Conservation (phyloP, 92 coral and sea anemone genomes). For the Paragorgia papillata region DNA sequence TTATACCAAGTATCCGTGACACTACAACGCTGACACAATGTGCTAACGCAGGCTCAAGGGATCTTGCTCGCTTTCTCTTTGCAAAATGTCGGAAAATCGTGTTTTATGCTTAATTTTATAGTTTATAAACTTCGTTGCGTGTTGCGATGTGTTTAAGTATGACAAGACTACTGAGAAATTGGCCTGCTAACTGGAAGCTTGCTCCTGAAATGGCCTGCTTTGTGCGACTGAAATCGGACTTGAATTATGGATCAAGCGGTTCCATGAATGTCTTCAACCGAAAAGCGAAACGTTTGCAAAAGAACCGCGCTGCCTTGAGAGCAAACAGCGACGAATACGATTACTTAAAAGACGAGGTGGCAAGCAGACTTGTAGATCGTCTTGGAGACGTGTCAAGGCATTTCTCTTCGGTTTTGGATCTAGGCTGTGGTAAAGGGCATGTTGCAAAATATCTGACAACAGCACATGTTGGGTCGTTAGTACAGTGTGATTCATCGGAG, state of each 20-base stretch:
- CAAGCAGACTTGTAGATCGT: constrained; percentile 80
- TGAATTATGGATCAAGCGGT: background rate
- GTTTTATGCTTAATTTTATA: too few relatives aligned
- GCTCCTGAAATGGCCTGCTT: too few relatives aligned
- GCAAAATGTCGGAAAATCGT: too few relatives aligned
- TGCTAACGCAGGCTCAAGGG: too few relatives aligned
- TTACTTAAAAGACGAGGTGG: constrained; percentile 89
- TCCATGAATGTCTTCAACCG: constrained; percentile 89
- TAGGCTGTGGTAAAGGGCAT: constrained; percentile 98
- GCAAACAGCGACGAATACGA: constrained; percentile 83
- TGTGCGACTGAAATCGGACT: background rate
- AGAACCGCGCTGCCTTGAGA: constrained; percentile 82
- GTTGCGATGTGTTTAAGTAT: background rate
- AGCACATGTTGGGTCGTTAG: constrained; percentile 81
- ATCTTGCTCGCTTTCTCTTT: too few relatives aligned
- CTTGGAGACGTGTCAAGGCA: constrained; percentile 81
- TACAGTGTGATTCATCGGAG: constrained; percentile 88
- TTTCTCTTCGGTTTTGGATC: constrained; percentile 86
- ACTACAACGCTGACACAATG: too few relatives aligned
- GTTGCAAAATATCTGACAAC: constrained; percentile 74
- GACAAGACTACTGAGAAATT: background rate
- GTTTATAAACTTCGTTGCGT: too few relatives aligned
- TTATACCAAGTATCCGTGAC: too few relatives aligned
- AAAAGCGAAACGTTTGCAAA: constrained; percentile 81
- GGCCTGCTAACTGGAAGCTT: background rate